Conservation (phyloP, 2,113 vertebrate genomes). For the Callionymus lyra region DNA sequence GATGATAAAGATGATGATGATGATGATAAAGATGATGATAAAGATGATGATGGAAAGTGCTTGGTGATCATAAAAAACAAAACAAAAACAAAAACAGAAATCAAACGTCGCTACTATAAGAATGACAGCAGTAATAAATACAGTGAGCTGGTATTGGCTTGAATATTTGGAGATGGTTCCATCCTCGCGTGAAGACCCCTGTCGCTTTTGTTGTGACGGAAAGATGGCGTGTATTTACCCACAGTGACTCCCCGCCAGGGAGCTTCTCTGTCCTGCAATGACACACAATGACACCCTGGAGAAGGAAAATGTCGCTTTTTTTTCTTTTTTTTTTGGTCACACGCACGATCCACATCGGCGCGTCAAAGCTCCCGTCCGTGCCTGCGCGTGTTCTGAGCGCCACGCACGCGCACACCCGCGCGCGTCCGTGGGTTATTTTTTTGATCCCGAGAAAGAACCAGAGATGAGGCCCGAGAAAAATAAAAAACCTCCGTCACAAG, state of each 20-base stretch:
- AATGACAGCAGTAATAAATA: constrained; percentile 17
- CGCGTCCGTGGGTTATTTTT: neutral
- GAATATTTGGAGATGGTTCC: constrained; percentile 24
- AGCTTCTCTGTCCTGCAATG: constrained; percentile 13
- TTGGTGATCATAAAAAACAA: no score
- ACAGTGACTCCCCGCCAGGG: constrained; percentile 31
- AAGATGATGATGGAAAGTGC: neutral
- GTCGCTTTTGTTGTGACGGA: constrained; percentile 63
- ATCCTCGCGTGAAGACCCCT: constrained; percentile 45
- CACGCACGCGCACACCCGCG: neutral
- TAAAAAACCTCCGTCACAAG: neutral
- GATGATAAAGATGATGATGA: constrained; percentile 22
- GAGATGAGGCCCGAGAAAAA: neutral
- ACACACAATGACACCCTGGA: constrained; percentile 28
- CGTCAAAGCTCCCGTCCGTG: neutral
- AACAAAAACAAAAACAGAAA: no score
- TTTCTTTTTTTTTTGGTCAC: constrained; percentile 31
- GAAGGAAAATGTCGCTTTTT: constrained; percentile 16
- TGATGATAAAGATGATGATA: constrained; percentile 32
- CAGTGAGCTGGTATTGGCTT: constrained; percentile 31
- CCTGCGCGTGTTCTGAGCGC: neutral
- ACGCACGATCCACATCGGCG: constrained; percentile 12
- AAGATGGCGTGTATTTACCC: constrained; percentile 70
- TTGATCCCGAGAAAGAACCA: no score
- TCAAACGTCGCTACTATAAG: no score